Evolutionary conservation across 2,888 invertebrate genomes (phyloP), one percentile per base, ranked within the genome.

Genomic region (Napeogenes sylphis): DNA sequence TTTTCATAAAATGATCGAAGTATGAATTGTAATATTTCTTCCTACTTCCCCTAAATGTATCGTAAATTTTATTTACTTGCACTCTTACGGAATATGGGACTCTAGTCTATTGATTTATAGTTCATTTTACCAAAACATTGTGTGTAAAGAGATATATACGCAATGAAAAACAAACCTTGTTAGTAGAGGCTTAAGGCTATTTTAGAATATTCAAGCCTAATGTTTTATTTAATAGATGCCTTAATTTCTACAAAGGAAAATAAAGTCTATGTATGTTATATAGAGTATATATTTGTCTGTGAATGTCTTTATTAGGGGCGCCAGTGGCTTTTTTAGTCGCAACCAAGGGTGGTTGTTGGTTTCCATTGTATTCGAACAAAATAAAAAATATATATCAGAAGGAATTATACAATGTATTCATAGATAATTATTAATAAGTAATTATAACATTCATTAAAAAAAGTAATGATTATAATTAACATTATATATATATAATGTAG

Each of bases 251-350:
- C 55, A 61, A 54, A 12, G 59, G 33, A 73, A 74, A 73, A 61
- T 69, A 55, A 6, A 62, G 72, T 71, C 42, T 76, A 68, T 56
- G 0, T 0, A 21, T 4, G 10, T 0, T 21, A 0, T 0, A 2
- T 75, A 82, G 68, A 69, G 78, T 77, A 35, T 62, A 47, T 63
- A 71, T 77, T 82, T 3, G 64, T n/a, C 47, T 73, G 73, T 30
- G 47, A 70, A 76, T 78, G 65, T 71, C 72, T 78, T 73, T 77
- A 74, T 78, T 77, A 77, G 81, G 83, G 81, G 77, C 61, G 77
- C 71, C 68, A 69, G 70, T 74, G 74, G 76, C 81, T 79, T 82
- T 87, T 83, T 73, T 78, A 79, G 82, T 66, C 76, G 74, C 71
- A 71, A 72, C 59, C 70, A 67, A 71, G 80, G 80, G 80, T 56